A percentile compares a stretch with the other conserved stretches of the same genome.
Conservation (phyloP, 2,888 invertebrate species). For the Andrena hattorfiana region DNA sequence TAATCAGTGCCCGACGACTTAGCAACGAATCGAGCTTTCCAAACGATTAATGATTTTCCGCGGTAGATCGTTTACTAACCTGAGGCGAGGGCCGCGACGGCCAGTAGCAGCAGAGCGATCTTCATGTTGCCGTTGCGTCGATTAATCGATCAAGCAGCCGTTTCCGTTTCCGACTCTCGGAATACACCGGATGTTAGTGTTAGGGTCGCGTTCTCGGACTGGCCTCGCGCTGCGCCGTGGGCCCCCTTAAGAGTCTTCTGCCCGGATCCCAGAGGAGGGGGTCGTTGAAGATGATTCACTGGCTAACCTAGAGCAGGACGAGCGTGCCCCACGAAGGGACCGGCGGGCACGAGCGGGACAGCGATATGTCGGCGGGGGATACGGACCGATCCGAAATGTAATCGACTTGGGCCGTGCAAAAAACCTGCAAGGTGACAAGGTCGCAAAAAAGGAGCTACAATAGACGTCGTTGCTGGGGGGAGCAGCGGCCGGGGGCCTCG, state of each 20-base stretch:
- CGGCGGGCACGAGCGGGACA: slow-evolving; percentile 40
- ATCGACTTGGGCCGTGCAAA: slow-evolving; percentile 52
- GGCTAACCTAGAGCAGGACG: slow-evolving; percentile 73
- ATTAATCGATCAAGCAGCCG: slow-evolving; percentile 75
- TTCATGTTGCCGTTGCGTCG: slow-evolving; percentile 84
- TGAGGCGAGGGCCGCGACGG: slow-evolving; percentile 86
- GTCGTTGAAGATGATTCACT: slow-evolving; percentile 82
- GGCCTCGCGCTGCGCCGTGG: slow-evolving; percentile 83
- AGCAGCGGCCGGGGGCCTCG: too few species aligned
- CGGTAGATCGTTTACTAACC: slow-evolving; percentile 84
- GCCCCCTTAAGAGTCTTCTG: slow-evolving; percentile 84
- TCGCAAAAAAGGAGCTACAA: slow-evolving; percentile 28
- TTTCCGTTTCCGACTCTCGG: slow-evolving; percentile 81
- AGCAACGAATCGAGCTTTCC: background rate
- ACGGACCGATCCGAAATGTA: slow-evolving; percentile 64
- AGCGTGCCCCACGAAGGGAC: slow-evolving; percentile 61
- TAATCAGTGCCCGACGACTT: too few species aligned
- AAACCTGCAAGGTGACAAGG: slow-evolving; percentile 59
- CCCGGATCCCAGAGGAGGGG: slow-evolving; percentile 79
- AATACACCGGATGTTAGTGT: slow-evolving; percentile 83
- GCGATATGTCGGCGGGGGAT: slow-evolving; percentile 31
- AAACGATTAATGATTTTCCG: background rate
- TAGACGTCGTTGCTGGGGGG: slow-evolving; percentile 18
- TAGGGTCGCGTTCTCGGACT: slow-evolving; percentile 84
- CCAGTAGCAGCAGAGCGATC: slow-evolving; percentile 86